A percentile compares a stretch with the other conserved stretches of the same genome.
Conservation (phyloP, 2,113 vertebrate species). For the Cephalopholis sonnerati region DNA sequence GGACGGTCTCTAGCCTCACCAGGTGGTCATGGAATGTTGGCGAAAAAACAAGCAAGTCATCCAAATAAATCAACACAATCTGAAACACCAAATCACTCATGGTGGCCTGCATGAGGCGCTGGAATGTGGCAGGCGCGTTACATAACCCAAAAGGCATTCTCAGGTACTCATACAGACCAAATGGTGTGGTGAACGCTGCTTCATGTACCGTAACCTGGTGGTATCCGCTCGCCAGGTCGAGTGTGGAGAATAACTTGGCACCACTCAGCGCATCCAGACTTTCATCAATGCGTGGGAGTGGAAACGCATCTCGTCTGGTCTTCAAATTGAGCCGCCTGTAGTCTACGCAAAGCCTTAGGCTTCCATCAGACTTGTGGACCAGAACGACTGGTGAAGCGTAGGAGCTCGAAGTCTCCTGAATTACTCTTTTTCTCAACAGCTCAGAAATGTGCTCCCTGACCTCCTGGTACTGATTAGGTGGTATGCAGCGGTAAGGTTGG, state of each 20-base stretch:
- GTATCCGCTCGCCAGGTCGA: slow-evolving; percentile 1
- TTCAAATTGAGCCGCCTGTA: slow-evolving; percentile 14
- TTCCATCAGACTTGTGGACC: not conserved
- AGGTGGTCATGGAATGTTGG: slow-evolving; percentile 6
- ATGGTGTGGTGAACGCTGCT: not conserved
- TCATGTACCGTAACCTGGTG: slow-evolving; percentile 14
- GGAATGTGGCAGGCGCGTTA: not conserved
- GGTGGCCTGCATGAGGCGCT: not conserved
- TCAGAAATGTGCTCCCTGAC: not conserved
- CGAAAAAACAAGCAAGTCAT: slow-evolving; percentile 21
- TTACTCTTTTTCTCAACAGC: not conserved
- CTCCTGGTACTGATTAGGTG: not conserved
- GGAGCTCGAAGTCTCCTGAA: not conserved
- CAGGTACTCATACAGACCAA: no score
- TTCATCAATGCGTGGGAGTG: no score
- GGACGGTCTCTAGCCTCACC: not conserved
- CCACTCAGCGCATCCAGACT: no score
- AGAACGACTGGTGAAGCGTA: slow-evolving; percentile 10
- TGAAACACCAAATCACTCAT: slow-evolving; percentile 12
- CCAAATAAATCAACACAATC: not conserved
- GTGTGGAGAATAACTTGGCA: no score
- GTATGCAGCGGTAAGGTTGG: not conserved
- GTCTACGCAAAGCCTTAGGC: not conserved
- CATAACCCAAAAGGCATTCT: no score
- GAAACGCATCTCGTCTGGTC: slow-evolving; percentile 10